Evolutionary conservation across 1,140 invertebrate species (phyloP), one percentile per base, ranked within the genome.

Genomic region (Eupristina koningsbergeri): DNA sequence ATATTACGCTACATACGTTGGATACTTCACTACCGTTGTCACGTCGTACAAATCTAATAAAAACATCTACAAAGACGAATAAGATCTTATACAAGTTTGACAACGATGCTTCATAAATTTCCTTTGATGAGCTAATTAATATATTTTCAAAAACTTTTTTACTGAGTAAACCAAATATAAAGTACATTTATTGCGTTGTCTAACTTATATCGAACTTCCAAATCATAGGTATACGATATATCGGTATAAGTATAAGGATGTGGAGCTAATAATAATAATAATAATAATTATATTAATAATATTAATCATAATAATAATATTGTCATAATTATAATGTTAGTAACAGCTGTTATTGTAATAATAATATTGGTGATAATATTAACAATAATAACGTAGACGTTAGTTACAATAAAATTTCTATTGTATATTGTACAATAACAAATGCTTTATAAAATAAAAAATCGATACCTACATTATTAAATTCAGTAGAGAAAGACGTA

Each of bases 31-130:
- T 45, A 19, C 39, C 34, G 50, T 74, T 53, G 7, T 58, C 19
- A 63, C 53, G 29, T 81, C 29, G 34, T 81, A 76, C 61, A 64
- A 64, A 64, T 64, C 36, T 76, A 29, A 36, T 69, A 58, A 74
- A 6, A n/a, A 45, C 45, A 74, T 41, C 45, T 26, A 75, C 11
- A 76, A 58, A 75, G 39, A 31, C 15, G 17, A 50, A 31, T 29
- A 61, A 31, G 75, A 82, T 74, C 47, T 81, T 31, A 47, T 58
- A 50, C 61, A 76, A 82, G 81, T 76, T 76, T n/a, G 45, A 82
- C 81, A 58, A 71, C 39, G 36, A 76, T 31, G 36, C n/a, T 47
- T 41, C 19, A 0, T 31, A 64, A n/a, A 3, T 67, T 67, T 39
- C 17, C 34, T 36, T 67, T 36, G 6, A 11, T 45, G 0, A 22